Evolutionary conservation across 2,888 invertebrate genomes (phyloP), one percentile per base, ranked within the genome.

Genomic region (Drosophila paranaensis): DNA sequence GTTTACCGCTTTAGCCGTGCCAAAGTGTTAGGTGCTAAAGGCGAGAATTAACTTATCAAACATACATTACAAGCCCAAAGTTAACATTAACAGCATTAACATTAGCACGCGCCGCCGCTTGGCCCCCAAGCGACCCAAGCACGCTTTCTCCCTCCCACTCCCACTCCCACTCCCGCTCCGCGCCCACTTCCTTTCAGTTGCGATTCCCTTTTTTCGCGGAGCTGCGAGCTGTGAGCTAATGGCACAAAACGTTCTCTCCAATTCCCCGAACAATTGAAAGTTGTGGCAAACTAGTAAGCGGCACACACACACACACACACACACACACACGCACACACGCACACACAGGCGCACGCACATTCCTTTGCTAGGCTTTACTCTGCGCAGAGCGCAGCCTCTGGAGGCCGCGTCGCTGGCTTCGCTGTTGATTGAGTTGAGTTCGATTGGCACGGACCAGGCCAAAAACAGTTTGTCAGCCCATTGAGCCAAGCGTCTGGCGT

Each of bases 41-140:
- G 74, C 72, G 71, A 80, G 86, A 86, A 88, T 86, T 77, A 88
- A 86, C 88, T 88, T 86, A 86, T 86, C 86, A 86, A 86, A 88
- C 86, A 86, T 77, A 78, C 88, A 86, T 85, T 85, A 83, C 82
- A 75, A 58, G 77, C 71, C 79, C 74, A 67, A 81, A 87, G 83
- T 88, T 88, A 81, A 75, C 86, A 88, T 83, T 86, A 88, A 83
- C 88, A 77, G 70, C 71, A 82, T 87, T 84, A 87, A 74, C 80
- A 78, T 80, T 75, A 75, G 70, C 75, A 72, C 75, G 66, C 77
- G 60, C 62, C 57, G 42, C 48, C 45, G 46, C 20, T 30, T 40
- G 51, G 45, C 39, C 20, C 42, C 58, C 14, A 20, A 20, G 10
- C 37, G n/a, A 25, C 54, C 11, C 6, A 2, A 0, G 0, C 46